phyloP scores from a whole-genome alignment of 2,888 invertebrate species.

The Timema podura region DNA sequence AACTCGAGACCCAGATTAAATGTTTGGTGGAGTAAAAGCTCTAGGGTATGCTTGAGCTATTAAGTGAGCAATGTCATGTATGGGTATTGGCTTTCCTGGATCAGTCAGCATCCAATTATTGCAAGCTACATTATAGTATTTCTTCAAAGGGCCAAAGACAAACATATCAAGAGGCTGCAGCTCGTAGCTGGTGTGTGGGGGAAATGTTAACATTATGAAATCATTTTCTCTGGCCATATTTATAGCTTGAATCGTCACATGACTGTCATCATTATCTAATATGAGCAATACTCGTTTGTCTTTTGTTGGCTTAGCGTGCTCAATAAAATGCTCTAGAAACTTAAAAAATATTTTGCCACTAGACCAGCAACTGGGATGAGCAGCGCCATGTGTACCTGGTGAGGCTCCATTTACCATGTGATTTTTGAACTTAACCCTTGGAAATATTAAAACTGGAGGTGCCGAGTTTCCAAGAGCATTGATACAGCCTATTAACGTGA shows the following conservation, averaged over 20 bases:
- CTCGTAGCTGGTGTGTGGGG: slow-evolving; percentile 31
- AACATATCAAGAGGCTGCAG: slow-evolving; percentile 35
- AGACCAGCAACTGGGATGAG: slow-evolving; percentile 27
- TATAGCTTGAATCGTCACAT: slow-evolving; percentile 21
- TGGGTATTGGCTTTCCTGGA: slow-evolving; percentile 6
- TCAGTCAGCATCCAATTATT: slow-evolving; percentile 8
- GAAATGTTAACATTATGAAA: slow-evolving; percentile 32
- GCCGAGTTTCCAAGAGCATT: neutral
- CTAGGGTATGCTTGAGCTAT: slow-evolving; percentile 7
- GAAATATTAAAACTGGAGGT: slow-evolving; percentile 5
- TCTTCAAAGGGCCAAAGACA: slow-evolving; percentile 29
- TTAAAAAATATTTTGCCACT: slow-evolving; percentile 23
- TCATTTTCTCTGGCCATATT: slow-evolving; percentile 36
- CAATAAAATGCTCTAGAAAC: slow-evolving; percentile 28
- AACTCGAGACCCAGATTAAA: slow-evolving; percentile 5
- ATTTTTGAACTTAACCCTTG: slow-evolving; percentile 15
- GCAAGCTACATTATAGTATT: slow-evolving; percentile 21
- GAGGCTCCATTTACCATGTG: slow-evolving; percentile 25
- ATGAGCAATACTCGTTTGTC: slow-evolving; percentile 21
- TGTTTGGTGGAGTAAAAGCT: slow-evolving; percentile 7
- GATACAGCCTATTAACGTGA: slow-evolving; percentile 17
- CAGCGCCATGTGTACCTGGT: slow-evolving; percentile 27
- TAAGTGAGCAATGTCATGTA: neutral
- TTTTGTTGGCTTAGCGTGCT: slow-evolving; percentile 10
- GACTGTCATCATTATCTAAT: slow-evolving; percentile 29